Percentiles rank a stretch among this genome's conserved stretches.
phyloP scores from a whole-genome alignment of 2,888 invertebrate species.

The Yponomeuta plumbellus region DNA sequence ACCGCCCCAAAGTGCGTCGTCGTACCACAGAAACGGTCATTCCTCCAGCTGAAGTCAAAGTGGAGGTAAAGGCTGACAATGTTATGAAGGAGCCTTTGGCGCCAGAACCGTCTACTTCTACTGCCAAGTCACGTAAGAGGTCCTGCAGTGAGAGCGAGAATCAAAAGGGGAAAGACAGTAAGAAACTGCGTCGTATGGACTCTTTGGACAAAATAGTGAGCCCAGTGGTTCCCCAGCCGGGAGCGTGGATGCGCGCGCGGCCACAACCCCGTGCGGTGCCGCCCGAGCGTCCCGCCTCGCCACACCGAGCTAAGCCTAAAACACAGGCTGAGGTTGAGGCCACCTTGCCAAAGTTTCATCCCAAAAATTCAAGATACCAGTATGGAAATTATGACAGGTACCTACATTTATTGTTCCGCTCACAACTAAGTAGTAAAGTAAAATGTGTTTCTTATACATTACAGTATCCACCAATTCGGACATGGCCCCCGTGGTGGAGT shows the following conservation, averaged over 20 bases:
- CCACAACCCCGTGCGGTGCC: slow-evolving; percentile 52
- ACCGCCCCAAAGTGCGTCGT: slow-evolving; percentile 78
- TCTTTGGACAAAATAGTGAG: slow-evolving; percentile 93
- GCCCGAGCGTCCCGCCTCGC: slow-evolving; percentile 66
- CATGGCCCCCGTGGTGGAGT: too few species aligned
- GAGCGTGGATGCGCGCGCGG: slow-evolving; percentile 83
- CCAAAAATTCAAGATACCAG: slow-evolving; percentile 88
- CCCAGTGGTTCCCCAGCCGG: slow-evolving; percentile 93
- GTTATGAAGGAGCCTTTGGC: slow-evolving; percentile 55
- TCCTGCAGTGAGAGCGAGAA: slow-evolving; percentile 76
- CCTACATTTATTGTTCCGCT: slow-evolving; percentile 14
- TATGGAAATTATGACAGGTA: slow-evolving; percentile 97
- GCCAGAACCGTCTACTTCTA: slow-evolving; percentile 54
- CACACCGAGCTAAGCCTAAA: slow-evolving; percentile 42
- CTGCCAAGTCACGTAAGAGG: slow-evolving; percentile 52
- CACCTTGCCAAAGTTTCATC: slow-evolving; percentile 80
- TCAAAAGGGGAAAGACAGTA: slow-evolving; percentile 68
- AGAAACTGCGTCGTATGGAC: slow-evolving; percentile 81
- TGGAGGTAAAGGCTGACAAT: slow-evolving; percentile 41
- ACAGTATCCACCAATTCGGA: too few species aligned
- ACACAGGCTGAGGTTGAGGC: slow-evolving; percentile 56
- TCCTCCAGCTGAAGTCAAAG: slow-evolving; percentile 43
- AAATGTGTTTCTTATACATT: too few species aligned
- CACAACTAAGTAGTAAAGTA: too few species aligned
- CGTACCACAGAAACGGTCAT: slow-evolving; percentile 63